phyloP scores from a whole-genome alignment of 1,140 invertebrate species.

The Dendrolimus kikuchii region DNA sequence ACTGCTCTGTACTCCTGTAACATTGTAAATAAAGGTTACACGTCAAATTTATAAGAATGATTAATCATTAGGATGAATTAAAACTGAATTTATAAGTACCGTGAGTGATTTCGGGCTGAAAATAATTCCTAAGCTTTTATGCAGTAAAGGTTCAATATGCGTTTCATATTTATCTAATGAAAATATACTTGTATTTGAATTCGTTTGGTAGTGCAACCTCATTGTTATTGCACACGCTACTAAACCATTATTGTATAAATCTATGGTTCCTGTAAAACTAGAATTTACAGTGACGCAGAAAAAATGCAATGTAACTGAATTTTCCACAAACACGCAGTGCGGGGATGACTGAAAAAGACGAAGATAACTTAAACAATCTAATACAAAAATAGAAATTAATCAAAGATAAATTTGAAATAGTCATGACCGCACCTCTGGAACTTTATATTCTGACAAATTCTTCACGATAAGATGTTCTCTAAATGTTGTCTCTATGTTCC shows the following conservation, averaged over 20 bases:
- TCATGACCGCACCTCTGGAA: conserved; percentile 37
- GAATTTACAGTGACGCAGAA: conserved; percentile 52
- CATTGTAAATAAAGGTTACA: conserved; percentile 4
- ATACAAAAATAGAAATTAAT: neutral
- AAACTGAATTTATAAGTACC: conserved; percentile 22
- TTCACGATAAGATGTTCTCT: conserved; percentile 62
- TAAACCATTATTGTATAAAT: conserved; percentile 60
- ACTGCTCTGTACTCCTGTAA: conserved; percentile 58
- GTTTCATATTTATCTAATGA: conserved; percentile 56
- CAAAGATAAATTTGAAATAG: neutral
- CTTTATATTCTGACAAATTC: conserved; percentile 48
- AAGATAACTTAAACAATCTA: neutral
- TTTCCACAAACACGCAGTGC: conserved; percentile 59
- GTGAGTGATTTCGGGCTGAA: conserved; percentile 50
- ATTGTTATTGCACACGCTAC: conserved; percentile 50
- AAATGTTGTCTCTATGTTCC: conserved; percentile 62
- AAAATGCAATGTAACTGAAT: conserved; percentile 56
- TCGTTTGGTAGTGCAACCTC: conserved; percentile 47
- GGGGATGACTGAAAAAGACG: conserved; percentile 42
- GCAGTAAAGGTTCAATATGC: conserved; percentile 53
- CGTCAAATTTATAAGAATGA: neutral
- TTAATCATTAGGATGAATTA: neutral
- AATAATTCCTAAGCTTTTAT: conserved; percentile 55
- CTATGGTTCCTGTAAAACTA: conserved; percentile 36
- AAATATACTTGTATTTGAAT: conserved; percentile 40